Conservation (phyloP, 2,797 vertebrate genomes). For the Todus mexicanus region DNA sequence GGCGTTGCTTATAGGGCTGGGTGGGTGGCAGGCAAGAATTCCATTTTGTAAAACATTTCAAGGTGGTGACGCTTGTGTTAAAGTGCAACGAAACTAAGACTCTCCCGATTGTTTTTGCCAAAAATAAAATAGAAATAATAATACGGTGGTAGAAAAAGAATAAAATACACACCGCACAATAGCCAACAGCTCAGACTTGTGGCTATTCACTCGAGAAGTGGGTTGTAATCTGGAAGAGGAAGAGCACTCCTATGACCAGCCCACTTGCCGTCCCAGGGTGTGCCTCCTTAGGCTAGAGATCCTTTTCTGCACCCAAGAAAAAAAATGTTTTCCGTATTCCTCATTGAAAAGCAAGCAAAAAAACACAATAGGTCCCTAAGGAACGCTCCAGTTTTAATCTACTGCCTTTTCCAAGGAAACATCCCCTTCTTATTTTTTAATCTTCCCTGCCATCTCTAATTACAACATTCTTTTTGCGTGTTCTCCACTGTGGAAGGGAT, state of each 20-base stretch:
- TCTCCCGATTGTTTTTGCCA: neutral
- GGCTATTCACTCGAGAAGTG: neutral
- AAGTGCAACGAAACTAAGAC: slow-evolving; percentile 12
- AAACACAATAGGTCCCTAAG: slow-evolving; percentile 15
- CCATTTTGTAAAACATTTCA: slow-evolving; percentile 12
- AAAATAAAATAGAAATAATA: slow-evolving; percentile 10
- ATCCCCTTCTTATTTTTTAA: neutral
- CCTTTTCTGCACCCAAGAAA: slow-evolving; percentile 33
- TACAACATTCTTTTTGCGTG: neutral
- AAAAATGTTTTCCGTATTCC: slow-evolving; percentile 1
- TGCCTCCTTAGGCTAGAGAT: neutral
- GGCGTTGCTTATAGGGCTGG: neutral
- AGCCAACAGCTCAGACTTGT: neutral
- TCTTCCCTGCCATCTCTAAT: slow-evolving; percentile 3
- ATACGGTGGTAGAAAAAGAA: neutral
- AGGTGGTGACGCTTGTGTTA: neutral
- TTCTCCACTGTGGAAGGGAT: neutral
- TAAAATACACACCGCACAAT: neutral
- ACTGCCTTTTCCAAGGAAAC: slow-evolving; percentile 34
- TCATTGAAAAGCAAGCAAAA: slow-evolving; percentile 4
- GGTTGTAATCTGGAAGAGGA: slow-evolving; percentile 32
- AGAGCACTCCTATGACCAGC: slow-evolving; percentile 8
- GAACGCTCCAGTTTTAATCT: slow-evolving; percentile 7
- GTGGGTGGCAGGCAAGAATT: neutral
- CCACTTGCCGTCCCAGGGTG: neutral